Percentiles rank a stretch among this genome's conserved stretches.
Conservation (phyloP, 1,140 invertebrate genomes). For the Eriosoma lanigerum region DNA sequence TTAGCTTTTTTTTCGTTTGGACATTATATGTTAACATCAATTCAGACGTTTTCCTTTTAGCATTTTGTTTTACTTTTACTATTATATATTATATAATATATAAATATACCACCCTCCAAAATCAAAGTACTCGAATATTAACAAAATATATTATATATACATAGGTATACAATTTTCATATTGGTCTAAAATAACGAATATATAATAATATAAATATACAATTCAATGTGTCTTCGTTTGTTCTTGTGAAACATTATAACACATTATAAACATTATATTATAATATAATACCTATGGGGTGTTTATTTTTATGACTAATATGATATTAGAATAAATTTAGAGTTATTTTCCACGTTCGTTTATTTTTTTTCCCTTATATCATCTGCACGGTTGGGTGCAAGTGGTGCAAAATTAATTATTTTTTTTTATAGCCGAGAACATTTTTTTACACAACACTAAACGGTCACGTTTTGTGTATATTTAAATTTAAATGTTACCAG, state of each 20-base stretch:
- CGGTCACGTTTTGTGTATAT: background rate
- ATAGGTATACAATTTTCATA: slow-evolving; percentile 9
- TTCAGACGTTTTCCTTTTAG: background rate
- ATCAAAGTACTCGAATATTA: slow-evolving; percentile 19
- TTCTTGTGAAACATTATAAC: too few species aligned
- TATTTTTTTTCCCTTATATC: background rate
- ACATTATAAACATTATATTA: too few species aligned
- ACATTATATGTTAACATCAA: slow-evolving; percentile 19
- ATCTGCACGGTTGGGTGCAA: background rate
- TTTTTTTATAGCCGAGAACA: background rate
- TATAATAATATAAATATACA: background rate
- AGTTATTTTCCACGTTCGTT: slow-evolving; percentile 7
- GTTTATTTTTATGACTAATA: too few species aligned
- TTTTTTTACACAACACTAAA: background rate
- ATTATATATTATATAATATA: too few species aligned
- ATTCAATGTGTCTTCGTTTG: background rate
- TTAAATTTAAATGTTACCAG: background rate
- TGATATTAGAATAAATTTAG: too few species aligned
- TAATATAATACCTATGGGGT: too few species aligned
- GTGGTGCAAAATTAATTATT: background rate
- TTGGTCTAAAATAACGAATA: slow-evolving; percentile 11
- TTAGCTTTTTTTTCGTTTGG: background rate
- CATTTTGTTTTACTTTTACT: slow-evolving; percentile 29
- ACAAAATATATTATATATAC: too few species aligned
- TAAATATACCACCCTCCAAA: slow-evolving; percentile 6